These are phyloP conservation scores for Buceros bicornis DNA, from an alignment of 2,797 vertebrate genomes.

Conservation along the genomic window DNA sequence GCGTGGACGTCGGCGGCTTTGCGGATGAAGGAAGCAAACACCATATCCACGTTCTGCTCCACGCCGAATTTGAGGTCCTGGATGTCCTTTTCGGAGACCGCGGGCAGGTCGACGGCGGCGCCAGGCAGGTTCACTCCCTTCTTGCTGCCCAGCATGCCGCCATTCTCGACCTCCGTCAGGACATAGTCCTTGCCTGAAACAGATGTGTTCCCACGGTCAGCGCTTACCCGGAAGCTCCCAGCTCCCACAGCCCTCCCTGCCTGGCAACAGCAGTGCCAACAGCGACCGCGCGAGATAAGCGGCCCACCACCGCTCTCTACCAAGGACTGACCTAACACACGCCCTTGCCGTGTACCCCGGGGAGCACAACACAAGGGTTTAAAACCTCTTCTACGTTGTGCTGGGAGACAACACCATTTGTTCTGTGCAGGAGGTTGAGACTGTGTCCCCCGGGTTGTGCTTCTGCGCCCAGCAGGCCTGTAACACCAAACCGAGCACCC, in stretches of 20 bases:
- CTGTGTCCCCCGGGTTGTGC: not conserved
- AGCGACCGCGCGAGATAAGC: fast-evolving
- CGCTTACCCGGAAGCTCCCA: not conserved
- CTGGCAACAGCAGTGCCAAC: not conserved
- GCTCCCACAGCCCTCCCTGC: not conserved
- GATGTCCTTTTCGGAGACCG: conserved; percentile 94
- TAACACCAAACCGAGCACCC: not conserved
- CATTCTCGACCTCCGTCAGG: conserved; percentile 92
- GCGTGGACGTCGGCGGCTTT: conserved; percentile 94
- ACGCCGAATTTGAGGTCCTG: conserved; percentile 93
- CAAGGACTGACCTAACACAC: fast-evolving
- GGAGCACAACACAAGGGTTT: not conserved
- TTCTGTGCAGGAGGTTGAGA: not conserved
- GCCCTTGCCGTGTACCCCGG: not conserved
- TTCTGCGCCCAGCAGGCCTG: not conserved
- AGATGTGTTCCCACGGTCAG: not conserved
- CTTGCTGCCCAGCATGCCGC: conserved; percentile 93
- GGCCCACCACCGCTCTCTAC: fast-evolving
- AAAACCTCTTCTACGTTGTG: not conserved
- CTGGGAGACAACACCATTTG: not conserved
- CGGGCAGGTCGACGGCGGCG: conserved; percentile 94
- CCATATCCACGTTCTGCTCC: conserved; percentile 94
- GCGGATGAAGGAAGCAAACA: conserved; percentile 98
- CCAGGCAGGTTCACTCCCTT: conserved; percentile 98
- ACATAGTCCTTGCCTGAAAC: conserved; percentile 87